phyloP scores from a whole-genome alignment of 2,113 vertebrate genomes.

The Sprattus sprattus region DNA sequence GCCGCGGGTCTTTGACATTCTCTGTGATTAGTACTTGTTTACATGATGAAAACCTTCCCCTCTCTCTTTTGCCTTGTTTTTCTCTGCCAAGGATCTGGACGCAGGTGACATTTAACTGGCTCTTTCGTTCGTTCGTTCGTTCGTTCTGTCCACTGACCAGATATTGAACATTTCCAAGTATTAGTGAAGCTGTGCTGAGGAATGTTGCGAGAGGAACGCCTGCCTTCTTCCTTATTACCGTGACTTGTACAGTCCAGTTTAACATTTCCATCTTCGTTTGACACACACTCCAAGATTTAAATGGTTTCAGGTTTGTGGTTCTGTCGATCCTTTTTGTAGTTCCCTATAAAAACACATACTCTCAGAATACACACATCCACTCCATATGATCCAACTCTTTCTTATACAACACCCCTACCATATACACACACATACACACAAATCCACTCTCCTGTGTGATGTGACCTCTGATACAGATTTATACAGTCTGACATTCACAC shows the following conservation, averaged over 20 bases:
- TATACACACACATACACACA: not conserved
- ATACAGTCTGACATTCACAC: too few relatives aligned
- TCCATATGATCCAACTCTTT: not conserved
- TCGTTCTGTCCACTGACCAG: too few relatives aligned
- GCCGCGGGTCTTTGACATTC: constrained; percentile 60
- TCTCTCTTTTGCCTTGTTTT: too few relatives aligned
- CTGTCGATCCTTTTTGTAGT: too few relatives aligned
- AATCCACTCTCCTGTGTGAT: not conserved
- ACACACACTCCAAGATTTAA: too few relatives aligned
- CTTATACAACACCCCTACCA: not conserved
- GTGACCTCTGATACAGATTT: too few relatives aligned
- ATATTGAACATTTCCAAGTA: constrained; percentile 6
- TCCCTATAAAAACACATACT: too few relatives aligned
- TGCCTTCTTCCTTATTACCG: too few relatives aligned
- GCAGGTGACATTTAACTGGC: not conserved
- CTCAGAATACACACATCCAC: not conserved
- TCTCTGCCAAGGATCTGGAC: not conserved
- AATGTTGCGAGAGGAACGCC: too few relatives aligned
- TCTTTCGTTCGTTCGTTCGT: not conserved
- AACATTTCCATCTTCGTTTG: too few relatives aligned
- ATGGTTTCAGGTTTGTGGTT: too few relatives aligned
- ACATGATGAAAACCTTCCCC: constrained; percentile 2
- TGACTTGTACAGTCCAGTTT: too few relatives aligned
- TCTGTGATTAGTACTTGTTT: constrained; percentile 61
- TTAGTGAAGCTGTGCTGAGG: not conserved